Conservation (phyloP, 2,113 vertebrate species). For the Tachysurus fulvidraco region DNA sequence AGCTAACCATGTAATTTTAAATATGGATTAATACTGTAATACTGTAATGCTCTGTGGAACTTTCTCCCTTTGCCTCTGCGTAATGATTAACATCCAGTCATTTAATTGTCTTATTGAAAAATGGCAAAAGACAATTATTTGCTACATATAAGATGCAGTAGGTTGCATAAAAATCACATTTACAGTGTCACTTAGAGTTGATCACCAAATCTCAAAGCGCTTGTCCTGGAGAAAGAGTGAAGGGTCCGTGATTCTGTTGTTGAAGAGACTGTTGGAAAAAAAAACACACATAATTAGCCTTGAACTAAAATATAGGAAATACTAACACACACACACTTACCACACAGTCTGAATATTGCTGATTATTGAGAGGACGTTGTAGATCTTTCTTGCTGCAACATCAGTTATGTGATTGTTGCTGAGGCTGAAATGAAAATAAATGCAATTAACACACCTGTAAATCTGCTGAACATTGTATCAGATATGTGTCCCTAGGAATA, state of each 20-base stretch:
- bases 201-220: slow-evolving; percentile 48
- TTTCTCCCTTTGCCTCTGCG: too few species aligned
- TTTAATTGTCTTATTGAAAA: too few species aligned
- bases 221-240: not conserved
- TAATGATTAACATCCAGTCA: too few species aligned
- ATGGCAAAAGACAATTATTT: too few species aligned
- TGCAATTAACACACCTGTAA: not conserved
- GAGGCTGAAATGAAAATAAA: slow-evolving; percentile 45
- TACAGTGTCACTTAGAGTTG: too few species aligned
- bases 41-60: too few species aligned
- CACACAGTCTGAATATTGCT: slow-evolving; percentile 44
- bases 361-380: slow-evolving; percentile 9
- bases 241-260: slow-evolving; percentile 37
- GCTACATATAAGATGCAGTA: too few species aligned
- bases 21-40: too few species aligned
- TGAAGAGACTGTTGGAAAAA: slow-evolving; percentile 35
- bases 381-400: slow-evolving; percentile 23
- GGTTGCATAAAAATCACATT: too few species aligned
- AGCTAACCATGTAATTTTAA: too few species aligned
- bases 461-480: not conserved
- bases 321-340: slow-evolving; percentile 36
- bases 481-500: too few species aligned
- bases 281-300: not conserved
- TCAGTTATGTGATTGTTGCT: slow-evolving; percentile 56
- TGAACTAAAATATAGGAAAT: not conserved